Base-by-base conservation (phyloP, 2,113 vertebrate species). In the Aegithalos caudatus region DNA sequence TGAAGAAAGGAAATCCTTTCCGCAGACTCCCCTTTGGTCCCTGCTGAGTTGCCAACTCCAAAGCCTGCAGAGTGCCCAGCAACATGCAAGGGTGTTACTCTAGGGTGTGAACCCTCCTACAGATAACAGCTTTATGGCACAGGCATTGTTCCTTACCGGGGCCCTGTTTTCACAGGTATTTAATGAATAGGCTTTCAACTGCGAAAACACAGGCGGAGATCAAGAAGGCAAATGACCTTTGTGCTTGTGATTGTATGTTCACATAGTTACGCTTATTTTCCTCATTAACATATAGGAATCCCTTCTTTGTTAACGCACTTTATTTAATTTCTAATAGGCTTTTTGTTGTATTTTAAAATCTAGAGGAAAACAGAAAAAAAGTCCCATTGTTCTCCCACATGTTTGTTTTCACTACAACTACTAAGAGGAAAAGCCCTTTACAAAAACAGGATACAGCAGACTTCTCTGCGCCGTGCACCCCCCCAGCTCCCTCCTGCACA, bases 401-500 rank as follows among this genome's bases (percentile, higher is more conserved):
- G 69, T 97, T 97, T 97, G 95, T 94, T 97, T 96, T 96, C 95
- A 96, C 94, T 95, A 94, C 94, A 51, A 69, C 38, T 95, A 61
- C 88, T 84, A 96, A 97, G 95, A 97, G 97, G 97, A 97, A 97
- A 96, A 86, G 87, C 38, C 88, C 83, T 91, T 88, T 58, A 88
- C 95, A 91, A 97, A 97, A 97, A 95, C 95, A 97, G 97, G 97
- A 97, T 97, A 71, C 84, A 86, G 89, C 65, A 86, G 86, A 78
- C 6, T 80, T 66, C 77, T 88, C 84, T 92, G 77, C 6, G 2
- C 51, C 23, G 11, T 6, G 56, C 27, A 4, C 44, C 45, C 73
- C 73, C 66, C 66, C 4, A 19, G 15, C 23, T 4, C 33, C 23
- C n/a, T 61, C 65, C 35, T 3, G 0, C 44, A 2, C 66, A 21